Conservation (phyloP, 2,888 invertebrate species). For the Chorisops tibialis region DNA sequence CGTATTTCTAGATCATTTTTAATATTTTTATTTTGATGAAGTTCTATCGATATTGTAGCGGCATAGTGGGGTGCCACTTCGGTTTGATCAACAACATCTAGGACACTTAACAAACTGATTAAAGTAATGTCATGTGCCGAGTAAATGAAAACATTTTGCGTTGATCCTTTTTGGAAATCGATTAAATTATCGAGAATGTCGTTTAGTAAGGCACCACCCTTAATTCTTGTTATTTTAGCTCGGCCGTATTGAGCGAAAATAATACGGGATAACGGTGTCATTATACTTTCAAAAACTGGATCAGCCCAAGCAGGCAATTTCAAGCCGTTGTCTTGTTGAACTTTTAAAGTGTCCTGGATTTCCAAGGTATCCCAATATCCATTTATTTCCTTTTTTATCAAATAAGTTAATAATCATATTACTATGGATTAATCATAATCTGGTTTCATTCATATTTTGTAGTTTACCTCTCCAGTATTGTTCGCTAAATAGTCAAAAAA, state of each 20-base stretch:
- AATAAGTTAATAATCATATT: no score
- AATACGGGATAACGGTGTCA: neutral
- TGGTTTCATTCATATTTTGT: no score
- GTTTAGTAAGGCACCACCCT: slow-evolving; percentile 66
- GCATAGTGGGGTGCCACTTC: slow-evolving; percentile 66
- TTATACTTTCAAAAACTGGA: slow-evolving; percentile 57
- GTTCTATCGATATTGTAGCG: slow-evolving; percentile 64
- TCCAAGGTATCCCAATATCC: neutral
- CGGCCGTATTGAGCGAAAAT: neutral
- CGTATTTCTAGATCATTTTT: slow-evolving; percentile 52
- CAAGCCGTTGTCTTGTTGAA: slow-evolving; percentile 60
- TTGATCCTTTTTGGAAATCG: slow-evolving; percentile 45
- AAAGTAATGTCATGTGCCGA: slow-evolving; percentile 75
- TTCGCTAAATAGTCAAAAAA: neutral
- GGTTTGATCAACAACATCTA: slow-evolving; percentile 59
- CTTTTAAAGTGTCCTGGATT: slow-evolving; percentile 57
- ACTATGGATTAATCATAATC: no score
- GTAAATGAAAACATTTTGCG: slow-evolving; percentile 59
- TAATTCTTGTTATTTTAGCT: slow-evolving; percentile 60
- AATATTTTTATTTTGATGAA: slow-evolving; percentile 53
- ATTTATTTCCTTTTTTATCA: no score
- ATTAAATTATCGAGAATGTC: slow-evolving; percentile 61
- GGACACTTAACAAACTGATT: slow-evolving; percentile 64
- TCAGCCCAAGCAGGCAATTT: slow-evolving; percentile 67
- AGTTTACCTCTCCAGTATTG: slow-evolving; percentile 7